These are phyloP conservation scores for Drosophila ogumai DNA, from an alignment of 1,140 invertebrate species.

Conservation along the genomic window DNA sequence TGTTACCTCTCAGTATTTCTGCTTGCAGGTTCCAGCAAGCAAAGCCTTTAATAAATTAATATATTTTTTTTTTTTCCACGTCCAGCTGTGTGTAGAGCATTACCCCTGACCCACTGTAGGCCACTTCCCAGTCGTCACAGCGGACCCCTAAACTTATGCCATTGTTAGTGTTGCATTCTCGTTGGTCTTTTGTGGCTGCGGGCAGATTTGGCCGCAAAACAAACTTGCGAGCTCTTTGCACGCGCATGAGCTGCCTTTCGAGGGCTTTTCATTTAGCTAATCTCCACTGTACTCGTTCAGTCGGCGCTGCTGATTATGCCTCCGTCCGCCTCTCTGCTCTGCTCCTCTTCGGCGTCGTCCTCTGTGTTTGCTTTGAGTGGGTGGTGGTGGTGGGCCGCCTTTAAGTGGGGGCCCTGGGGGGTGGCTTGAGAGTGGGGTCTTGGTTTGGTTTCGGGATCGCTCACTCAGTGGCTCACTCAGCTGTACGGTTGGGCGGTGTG, in stretches of 20 bases:
- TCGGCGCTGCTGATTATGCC: constrained; percentile 68
- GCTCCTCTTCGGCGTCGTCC: not conserved
- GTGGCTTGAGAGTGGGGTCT: constrained; percentile 1
- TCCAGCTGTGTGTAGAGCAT: not conserved
- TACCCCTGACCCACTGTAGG: not conserved
- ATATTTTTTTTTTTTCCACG: too few relatives aligned
- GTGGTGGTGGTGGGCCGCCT: not conserved
- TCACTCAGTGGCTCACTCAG: constrained; percentile 49
- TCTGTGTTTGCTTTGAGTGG: constrained; percentile 36
- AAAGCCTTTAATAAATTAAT: too few relatives aligned
- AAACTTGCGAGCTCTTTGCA: constrained; percentile 42
- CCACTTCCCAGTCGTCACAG: not conserved
- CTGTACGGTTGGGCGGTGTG: constrained; percentile 32
- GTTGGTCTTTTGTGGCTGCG: constrained; percentile 41
- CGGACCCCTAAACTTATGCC: constrained; percentile 8
- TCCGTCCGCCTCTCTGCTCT: constrained; percentile 11
- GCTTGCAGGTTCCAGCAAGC: too few relatives aligned
- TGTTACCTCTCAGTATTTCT: too few relatives aligned
- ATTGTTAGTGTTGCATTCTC: constrained; percentile 41
- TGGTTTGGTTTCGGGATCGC: constrained; percentile 47
- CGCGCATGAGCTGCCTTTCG: constrained; percentile 33
- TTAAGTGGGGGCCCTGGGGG: not conserved
- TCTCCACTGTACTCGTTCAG: constrained; percentile 51
- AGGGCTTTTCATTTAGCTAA: constrained; percentile 62
- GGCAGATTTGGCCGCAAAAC: constrained; percentile 36